Base-by-base conservation (phyloP, 2,797 vertebrate species). In the Hydrocynus forskahlii region DNA sequence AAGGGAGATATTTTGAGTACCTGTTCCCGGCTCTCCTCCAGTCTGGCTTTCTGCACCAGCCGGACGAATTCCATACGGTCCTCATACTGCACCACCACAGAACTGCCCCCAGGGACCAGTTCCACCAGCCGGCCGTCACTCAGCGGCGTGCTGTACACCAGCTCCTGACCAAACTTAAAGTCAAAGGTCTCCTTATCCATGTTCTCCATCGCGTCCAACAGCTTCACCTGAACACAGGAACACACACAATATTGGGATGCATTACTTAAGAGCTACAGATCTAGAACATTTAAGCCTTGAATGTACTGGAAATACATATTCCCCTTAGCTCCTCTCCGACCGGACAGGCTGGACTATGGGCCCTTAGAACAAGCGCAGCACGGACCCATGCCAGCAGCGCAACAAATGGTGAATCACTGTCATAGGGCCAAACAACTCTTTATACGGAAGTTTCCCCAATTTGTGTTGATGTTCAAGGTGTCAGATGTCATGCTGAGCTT, bases 181-280 rank as follows among this genome's bases (percentile, higher is more conserved):
- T 99, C 97, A 88, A 96, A 99, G 0, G 96, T 98, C 69, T 96
- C 96, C 88, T 94, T 96, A 92, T 99, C 97, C 97, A 98, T 98
- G 86, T 94, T 95, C 89, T 97, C 97, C 94, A 99, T 99, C 88
- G 97, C 96, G 57, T 99, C 98, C 83, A 99, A 89, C 23, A 99
- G 93, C 87, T 99, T 99, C 59, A 99, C 97, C 98, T 99, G 88
- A n/a, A 54, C 7, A 40, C 25, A 83, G 14, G 60, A 59, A 70
- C 71, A 85, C 67, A 63, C 40, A 75, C 57, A 48, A 10, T 17
- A 45, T 12, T 45, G 43, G 43, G 43, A 12, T 12, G 1, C 10
- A 45, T 45, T 45, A 12, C 10, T 45, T 45, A 8, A 45, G 7
- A 12, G 8, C 0, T 7, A 45, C 10, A 45, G 10, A 45, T 45